Conservation (phyloP, 2,888 invertebrate species). For the Cylloceria caligata region DNA sequence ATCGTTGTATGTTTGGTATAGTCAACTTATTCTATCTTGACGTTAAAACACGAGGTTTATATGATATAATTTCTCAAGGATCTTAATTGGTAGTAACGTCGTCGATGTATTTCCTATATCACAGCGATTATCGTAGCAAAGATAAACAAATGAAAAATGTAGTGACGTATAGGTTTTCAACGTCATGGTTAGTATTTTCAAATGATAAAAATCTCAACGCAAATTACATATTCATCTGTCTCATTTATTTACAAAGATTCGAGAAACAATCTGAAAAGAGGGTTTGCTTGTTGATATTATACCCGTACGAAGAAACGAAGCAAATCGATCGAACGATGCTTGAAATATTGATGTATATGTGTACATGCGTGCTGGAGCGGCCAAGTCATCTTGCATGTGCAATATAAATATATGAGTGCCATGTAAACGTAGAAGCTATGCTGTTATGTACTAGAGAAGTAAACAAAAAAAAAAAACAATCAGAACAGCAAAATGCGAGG, state of each 20-base stretch:
- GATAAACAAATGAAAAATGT: conserved; percentile 14
- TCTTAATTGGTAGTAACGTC: not conserved
- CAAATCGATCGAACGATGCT: conserved; percentile 46
- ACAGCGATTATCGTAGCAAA: not conserved
- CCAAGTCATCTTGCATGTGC: not conserved
- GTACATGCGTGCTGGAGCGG: not conserved
- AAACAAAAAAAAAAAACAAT: not conserved
- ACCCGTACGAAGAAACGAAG: conserved; percentile 12
- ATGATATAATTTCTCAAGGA: not conserved
- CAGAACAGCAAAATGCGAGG: too few relatives aligned
- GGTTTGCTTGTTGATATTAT: conserved; percentile 29
- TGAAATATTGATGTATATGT: conserved; percentile 53
- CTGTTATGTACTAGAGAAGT: not conserved
- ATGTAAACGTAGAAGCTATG: not conserved
- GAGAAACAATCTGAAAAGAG: not conserved
- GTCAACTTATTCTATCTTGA: not conserved
- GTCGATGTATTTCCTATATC: not conserved
- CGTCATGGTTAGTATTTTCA: not conserved
- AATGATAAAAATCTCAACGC: not conserved
- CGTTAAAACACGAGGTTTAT: not conserved
- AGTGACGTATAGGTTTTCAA: not conserved
- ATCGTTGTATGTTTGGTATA: not conserved
- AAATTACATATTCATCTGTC: not conserved
- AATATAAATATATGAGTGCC: not conserved
- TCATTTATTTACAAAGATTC: not conserved